Base-by-base conservation (phyloP, 2,888 invertebrate genomes). In the Litoditis marina region DNA sequence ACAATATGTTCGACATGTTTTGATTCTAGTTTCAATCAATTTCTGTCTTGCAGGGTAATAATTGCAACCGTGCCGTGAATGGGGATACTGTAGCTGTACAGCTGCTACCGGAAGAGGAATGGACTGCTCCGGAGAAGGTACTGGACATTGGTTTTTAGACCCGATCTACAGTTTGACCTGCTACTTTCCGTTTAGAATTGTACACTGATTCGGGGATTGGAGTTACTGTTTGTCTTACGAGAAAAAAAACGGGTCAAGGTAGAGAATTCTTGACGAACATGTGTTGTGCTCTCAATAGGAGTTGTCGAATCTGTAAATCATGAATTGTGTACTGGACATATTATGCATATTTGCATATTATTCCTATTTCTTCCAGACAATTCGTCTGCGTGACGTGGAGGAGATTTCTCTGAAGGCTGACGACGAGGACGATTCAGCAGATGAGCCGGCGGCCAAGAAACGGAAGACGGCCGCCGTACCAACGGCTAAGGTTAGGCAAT, bases 31-130 rank as follows among this genome's bases (percentile, higher is more conserved):
- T n/a, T n/a, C n/a, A n/a, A n/a, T 27, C 70, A 39, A 36, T 59
- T 39, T 42, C 32, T 30, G 60, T 49, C 11, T 42, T 63, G 30
- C 39, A 60, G 88, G 58, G 90, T 64, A 87, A 88, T 58, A 88
- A 91, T 56, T 88, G 95, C 60, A 98, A 98, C 84, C 88, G 98
- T 66, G 92, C 94, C 2, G 90, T 96, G 0, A 92, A 96, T 83
- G 94, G 81, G 7, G 98, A 98, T 83, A 86, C 90, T 44, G 94
- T 98, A 5, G 96, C 93, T 5, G 86, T 98, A 57, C 89, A 93
- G 85, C 85, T 98, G 51, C 86, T 96, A 51, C 90, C 93, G 0
- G 88, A 94, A 85, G 87, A 88, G 7, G 88, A 95, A 78, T 98
- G 98, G 98, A 88, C 90, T 7, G 88, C 89, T 44, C 94, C 94